Evolutionary conservation across 1,140 invertebrate genomes (phyloP).

Genomic region (Acromyrmex echinatior): DNA sequence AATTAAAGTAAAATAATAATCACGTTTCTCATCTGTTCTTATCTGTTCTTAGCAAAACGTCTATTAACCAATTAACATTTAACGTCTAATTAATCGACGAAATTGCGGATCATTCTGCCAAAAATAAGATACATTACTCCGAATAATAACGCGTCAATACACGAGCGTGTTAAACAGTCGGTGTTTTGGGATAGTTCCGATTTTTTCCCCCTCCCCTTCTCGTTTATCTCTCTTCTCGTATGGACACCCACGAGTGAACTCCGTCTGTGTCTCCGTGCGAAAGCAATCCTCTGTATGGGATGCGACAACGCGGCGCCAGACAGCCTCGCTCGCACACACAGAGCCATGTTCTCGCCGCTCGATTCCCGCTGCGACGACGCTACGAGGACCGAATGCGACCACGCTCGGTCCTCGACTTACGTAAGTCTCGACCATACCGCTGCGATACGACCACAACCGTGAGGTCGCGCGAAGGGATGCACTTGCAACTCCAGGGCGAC

Average conservation of each 20-base stretch:
- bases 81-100: not conserved
- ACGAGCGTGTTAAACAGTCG: conserved; percentile 11
- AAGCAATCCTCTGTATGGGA: conserved; percentile 74
- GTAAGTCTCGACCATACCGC: conserved; percentile 28
- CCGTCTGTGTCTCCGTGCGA: conserved; percentile 47
- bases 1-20: not conserved
- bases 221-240: conserved; percentile 28
- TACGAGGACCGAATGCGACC: conserved; percentile 44
- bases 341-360: conserved; percentile 55
- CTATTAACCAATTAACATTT: not conserved
- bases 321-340: conserved; percentile 54
- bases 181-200: conserved; percentile 45
- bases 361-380: conserved; percentile 57
- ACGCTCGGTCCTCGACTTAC: conserved; percentile 59
- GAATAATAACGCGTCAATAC: conserved; percentile 14
- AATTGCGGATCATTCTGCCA: not conserved
- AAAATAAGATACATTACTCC: not conserved
- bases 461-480: conserved; percentile 19
- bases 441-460: conserved; percentile 11
- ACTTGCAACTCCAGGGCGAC: not conserved
- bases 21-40: not conserved
- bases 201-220: not conserved
- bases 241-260: conserved; percentile 13
- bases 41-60: not conserved
- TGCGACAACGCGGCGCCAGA: conserved; percentile 75